Evolutionary conservation across 2,113 vertebrate genomes (phyloP).

Genomic region (Menidia beryllina): DNA sequence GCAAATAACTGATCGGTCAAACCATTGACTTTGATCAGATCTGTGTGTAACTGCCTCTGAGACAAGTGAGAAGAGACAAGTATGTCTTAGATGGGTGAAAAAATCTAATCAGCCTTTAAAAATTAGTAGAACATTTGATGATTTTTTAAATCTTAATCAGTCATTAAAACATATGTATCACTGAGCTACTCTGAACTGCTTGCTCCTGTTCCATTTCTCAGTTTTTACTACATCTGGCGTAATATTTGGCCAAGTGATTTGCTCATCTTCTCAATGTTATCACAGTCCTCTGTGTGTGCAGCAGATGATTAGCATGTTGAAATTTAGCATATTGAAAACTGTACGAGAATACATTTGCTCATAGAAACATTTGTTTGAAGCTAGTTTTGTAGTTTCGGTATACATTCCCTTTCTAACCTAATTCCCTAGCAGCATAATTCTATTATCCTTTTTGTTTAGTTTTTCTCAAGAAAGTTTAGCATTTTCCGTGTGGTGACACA

Average conservation of each 20-base stretch:
- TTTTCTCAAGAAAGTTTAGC: background rate
- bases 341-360: too few relatives aligned
- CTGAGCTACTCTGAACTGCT: background rate
- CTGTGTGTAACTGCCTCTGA: too few relatives aligned
- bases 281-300: background rate
- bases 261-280: background rate
- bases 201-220: background rate
- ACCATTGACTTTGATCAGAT: too few relatives aligned
- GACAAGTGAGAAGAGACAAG: too few relatives aligned
- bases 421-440: background rate
- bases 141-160: background rate
- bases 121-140: too few relatives aligned
- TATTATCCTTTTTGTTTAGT: background rate
- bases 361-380: background rate
- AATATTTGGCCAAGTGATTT: background rate
- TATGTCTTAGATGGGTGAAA: too few relatives aligned
- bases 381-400: background rate
- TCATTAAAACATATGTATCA: background rate
- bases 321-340: background rate
- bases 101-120: background rate
- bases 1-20: too few relatives aligned
- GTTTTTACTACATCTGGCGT: background rate
- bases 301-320: background rate
- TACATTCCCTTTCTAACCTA: too few relatives aligned
- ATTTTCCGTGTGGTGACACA: background rate